Evolutionary conservation across 2,888 invertebrate species (phyloP).

Genomic region (Gandaritis pyraliata): DNA sequence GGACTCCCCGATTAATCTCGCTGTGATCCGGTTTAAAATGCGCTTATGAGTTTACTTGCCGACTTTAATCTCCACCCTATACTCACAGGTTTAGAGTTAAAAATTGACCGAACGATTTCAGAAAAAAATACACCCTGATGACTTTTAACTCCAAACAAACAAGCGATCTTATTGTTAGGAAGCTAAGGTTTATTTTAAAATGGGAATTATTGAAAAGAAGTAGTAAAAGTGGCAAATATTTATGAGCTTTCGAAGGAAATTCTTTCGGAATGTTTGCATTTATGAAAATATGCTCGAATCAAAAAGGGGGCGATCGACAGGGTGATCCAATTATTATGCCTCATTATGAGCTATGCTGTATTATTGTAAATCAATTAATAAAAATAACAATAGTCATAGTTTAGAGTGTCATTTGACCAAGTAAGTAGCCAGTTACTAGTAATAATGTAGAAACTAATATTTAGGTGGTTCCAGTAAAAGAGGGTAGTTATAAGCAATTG

Average conservation of each 20-base stretch:
- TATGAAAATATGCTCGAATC: conserved; percentile 83
- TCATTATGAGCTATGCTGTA: neutral
- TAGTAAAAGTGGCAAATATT: conserved; percentile 82
- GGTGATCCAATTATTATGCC: conserved; percentile 37
- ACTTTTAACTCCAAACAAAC: conserved; percentile 45
- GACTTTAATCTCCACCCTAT: conserved; percentile 46
- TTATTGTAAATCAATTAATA: neutral
- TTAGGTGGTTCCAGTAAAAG: too few relatives aligned
- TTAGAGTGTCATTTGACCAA: too few relatives aligned
- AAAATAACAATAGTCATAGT: too few relatives aligned
- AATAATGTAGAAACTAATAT: too few relatives aligned
- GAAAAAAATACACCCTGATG: conserved; percentile 59
- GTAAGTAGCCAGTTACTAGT: too few relatives aligned
- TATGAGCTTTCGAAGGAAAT: conserved; percentile 83
- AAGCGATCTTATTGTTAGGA: conserved; percentile 45
- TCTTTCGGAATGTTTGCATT: conserved; percentile 84
- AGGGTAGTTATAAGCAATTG: too few relatives aligned
- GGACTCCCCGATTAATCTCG: conserved; percentile 79
- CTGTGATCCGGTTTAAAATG: conserved; percentile 74
- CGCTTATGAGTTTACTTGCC: conserved; percentile 65
- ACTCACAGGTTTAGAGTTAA: conserved; percentile 35
- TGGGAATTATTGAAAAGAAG: conserved; percentile 50
- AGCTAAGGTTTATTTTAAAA: conserved; percentile 49
- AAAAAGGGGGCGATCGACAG: conserved; percentile 64
- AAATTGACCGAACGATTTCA: neutral